Evolutionary conservation across 2,888 invertebrate species (phyloP).

Genomic region (Furcula furcula): DNA sequence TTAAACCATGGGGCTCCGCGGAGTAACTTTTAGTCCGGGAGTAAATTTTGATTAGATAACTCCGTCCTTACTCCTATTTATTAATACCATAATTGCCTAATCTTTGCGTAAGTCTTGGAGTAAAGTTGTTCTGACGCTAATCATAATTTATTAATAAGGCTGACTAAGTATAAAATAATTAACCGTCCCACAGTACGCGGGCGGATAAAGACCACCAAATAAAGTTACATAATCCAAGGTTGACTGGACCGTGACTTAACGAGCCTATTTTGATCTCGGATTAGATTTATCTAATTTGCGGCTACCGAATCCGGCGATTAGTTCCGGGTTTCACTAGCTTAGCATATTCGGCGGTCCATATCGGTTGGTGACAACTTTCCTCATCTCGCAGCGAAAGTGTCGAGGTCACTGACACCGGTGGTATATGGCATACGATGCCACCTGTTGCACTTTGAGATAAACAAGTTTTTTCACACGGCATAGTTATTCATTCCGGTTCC

Average conservation of each 20-base stretch:
- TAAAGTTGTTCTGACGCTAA: too few species aligned
- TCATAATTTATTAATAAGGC: too few species aligned
- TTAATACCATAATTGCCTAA: too few species aligned
- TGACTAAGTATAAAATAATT: too few species aligned
- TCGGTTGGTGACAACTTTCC: constrained; percentile 30
- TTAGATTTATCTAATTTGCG: constrained; percentile 14
- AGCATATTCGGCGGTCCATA: constrained; percentile 21
- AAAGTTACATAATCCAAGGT: constrained; percentile 6
- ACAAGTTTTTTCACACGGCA: constrained; percentile 11
- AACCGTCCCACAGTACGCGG: not conserved
- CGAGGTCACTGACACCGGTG: constrained; percentile 15
- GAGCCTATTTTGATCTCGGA: constrained; percentile 10
- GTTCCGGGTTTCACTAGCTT: constrained; percentile 33
- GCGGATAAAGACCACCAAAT: not conserved
- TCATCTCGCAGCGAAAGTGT: constrained; percentile 18
- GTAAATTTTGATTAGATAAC: too few species aligned
- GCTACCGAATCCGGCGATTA: constrained; percentile 2
- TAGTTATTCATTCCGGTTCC: not conserved
- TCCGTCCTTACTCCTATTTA: too few species aligned
- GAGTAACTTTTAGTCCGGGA: too few species aligned
- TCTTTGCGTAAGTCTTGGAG: too few species aligned
- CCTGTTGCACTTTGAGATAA: constrained; percentile 14
- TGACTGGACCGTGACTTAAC: constrained; percentile 5
- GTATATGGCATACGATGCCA: constrained; percentile 12
- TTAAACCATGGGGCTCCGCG: too few species aligned